Conservation (phyloP, 2,888 invertebrate species). For the Patella caerulea region DNA sequence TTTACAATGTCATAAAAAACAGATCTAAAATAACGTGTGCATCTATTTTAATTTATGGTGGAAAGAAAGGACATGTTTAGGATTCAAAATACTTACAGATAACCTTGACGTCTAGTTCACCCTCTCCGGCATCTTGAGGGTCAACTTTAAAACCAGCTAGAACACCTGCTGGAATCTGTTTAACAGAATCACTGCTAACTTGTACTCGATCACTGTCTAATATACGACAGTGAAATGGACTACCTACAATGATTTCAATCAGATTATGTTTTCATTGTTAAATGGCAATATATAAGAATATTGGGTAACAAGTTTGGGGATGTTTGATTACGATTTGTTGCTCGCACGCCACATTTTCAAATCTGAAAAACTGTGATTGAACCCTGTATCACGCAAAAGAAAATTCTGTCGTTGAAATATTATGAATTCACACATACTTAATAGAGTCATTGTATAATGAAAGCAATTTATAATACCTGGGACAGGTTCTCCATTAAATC, state of each 20-base stretch:
- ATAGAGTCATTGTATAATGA: neutral
- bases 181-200: constrained; percentile 80
- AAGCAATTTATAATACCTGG: constrained; percentile 73
- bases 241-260: constrained; percentile 79
- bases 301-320: too few relatives aligned
- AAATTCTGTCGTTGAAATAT: too few relatives aligned
- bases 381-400: too few relatives aligned
- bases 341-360: too few relatives aligned
- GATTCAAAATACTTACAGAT: constrained; percentile 41
- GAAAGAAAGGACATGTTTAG: neutral
- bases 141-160: constrained; percentile 90
- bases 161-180: constrained; percentile 85
- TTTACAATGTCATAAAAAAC: too few relatives aligned
- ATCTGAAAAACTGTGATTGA: too few relatives aligned
- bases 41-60: neutral
- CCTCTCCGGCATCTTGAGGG: constrained; percentile 76
- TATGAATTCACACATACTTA: neutral
- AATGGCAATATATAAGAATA: too few relatives aligned
- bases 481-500: constrained; percentile 94
- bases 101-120: constrained; percentile 47
- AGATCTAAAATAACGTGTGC: neutral
- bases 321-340: too few relatives aligned
- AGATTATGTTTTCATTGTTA: too few relatives aligned
- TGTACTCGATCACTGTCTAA: constrained; percentile 79
- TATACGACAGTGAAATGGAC: constrained; percentile 94